phyloP scores from a whole-genome alignment of 2,797 vertebrate species.

The Labeo calbasu region DNA sequence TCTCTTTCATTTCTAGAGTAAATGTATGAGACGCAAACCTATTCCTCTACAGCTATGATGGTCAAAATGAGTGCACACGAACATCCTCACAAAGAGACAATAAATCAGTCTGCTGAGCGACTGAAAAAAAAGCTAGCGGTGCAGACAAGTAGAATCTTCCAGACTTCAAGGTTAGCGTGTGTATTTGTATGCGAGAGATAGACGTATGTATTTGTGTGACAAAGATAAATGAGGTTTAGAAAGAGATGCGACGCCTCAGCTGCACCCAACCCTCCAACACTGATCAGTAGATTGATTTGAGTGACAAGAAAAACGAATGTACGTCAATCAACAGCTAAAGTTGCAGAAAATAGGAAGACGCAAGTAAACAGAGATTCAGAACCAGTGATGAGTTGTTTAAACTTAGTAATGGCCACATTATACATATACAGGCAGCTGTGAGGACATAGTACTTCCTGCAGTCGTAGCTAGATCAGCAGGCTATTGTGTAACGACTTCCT shows the following conservation, averaged over 20 bases:
- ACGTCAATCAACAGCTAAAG: slow-evolving; percentile 77
- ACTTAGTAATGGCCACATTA: slow-evolving; percentile 18
- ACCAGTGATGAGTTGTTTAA: slow-evolving; percentile 56
- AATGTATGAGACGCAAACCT: neutral
- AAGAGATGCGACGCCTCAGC: slow-evolving; percentile 76
- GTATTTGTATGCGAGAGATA: neutral
- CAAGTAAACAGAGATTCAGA: slow-evolving; percentile 74
- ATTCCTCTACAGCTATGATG: neutral
- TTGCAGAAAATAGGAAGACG: slow-evolving; percentile 77
- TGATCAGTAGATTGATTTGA: slow-evolving; percentile 83
- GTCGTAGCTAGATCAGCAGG: slow-evolving; percentile 31
- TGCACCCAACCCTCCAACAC: slow-evolving; percentile 77
- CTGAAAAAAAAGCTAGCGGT: neutral
- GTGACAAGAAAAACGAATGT: slow-evolving; percentile 77
- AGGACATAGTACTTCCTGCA: slow-evolving; percentile 6
- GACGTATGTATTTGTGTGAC: slow-evolving; percentile 63
- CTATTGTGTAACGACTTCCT: slow-evolving; percentile 26
- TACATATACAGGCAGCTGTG: slow-evolving; percentile 21
- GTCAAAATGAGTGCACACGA: neutral
- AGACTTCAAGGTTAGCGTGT: slow-evolving; percentile 2
- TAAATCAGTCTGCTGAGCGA: neutral
- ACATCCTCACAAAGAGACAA: slow-evolving; percentile 25
- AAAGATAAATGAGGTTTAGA: slow-evolving; percentile 81
- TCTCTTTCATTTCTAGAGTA: neutral
- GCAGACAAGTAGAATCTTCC: neutral